Base-by-base conservation (phyloP, 2,797 vertebrate species). In the Labroides dimidiatus region DNA sequence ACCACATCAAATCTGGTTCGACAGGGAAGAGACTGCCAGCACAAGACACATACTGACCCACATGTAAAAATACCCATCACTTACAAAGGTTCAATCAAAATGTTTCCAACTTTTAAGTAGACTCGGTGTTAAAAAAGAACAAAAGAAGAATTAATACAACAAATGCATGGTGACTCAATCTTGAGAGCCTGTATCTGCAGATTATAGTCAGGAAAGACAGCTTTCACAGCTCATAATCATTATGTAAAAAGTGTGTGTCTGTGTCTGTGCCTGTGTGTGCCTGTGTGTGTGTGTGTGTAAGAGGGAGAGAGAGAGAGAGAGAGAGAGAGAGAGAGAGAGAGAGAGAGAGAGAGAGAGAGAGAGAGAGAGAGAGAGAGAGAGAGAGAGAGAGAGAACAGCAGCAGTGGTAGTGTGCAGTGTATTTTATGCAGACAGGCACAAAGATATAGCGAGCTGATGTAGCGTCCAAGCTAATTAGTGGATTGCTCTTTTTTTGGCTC, bases 381-480 rank as follows among this genome's bases (percentile, higher is more conserved):
- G 10, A 10, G 48, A 30, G 17, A 53, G 10, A 53, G 27, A 65
- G 33, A 49, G 45, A 20, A 58, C 55, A 56, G 45, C 39, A 41
- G 43, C 36, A 16, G 47, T 53, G 48, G n/a, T 54, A 43, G 49
- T 37, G 44, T 36, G 54, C 16, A 37, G 27, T 4, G 20, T 6
- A 57, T 55, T n/a, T 39, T 72, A 27, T 72, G 77, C 58, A 80
- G 80, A 74, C 69, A 82, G 81, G 72, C 72, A 65, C 68, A 78
- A 50, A 77, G 63, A 72, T 78, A 77, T 68, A 84, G 81, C 75
- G 53, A 83, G 85, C 82, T 89, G 86, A 90, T 81, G 84, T 82
- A 78, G 87, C 80, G 64, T 87, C 90, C 89, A 86, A 87, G 83
- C 89, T 93, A 92, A 94, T 94, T 92, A 93, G 89, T 72, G 79